phyloP scores from a whole-genome alignment of 2,797 vertebrate species.

The Acipenser transmontanus region DNA sequence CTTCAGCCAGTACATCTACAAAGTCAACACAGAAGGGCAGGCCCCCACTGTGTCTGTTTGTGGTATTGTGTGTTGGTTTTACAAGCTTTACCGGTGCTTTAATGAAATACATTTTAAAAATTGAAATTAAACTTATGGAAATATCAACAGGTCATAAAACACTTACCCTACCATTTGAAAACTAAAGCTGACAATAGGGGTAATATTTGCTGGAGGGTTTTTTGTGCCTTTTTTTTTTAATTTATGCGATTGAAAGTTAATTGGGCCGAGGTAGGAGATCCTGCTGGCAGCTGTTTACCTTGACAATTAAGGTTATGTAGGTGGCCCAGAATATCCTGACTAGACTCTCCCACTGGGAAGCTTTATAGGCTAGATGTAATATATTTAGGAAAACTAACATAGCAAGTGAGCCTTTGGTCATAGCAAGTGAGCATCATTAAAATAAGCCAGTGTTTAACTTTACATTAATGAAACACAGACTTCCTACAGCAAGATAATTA shows the following conservation, averaged over 20 bases:
- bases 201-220: not conserved
- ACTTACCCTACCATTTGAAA: too few species aligned
- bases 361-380: slow-evolving; percentile 16
- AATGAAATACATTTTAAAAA: too few species aligned
- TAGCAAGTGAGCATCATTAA: not conserved
- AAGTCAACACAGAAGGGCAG: too few species aligned
- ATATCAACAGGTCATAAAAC: too few species aligned
- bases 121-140: too few species aligned
- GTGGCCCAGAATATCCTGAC: slow-evolving; percentile 49
- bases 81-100: too few species aligned
- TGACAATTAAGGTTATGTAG: slow-evolving; percentile 52
- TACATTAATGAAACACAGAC: not conserved
- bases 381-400: slow-evolving; percentile 8
- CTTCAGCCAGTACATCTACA: too few species aligned
- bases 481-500: not conserved
- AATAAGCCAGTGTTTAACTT: not conserved
- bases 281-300: slow-evolving; percentile 62
- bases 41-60: too few species aligned
- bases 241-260: slow-evolving; percentile 29
- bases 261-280: slow-evolving; percentile 53
- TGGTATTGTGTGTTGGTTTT: too few species aligned
- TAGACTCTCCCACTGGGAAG: slow-evolving; percentile 44
- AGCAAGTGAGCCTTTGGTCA: not conserved
- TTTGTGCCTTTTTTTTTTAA: too few species aligned
- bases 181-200: too few species aligned